Evolutionary conservation across 2,113 vertebrate genomes (phyloP).

Genomic region (Podilymbus podiceps): DNA sequence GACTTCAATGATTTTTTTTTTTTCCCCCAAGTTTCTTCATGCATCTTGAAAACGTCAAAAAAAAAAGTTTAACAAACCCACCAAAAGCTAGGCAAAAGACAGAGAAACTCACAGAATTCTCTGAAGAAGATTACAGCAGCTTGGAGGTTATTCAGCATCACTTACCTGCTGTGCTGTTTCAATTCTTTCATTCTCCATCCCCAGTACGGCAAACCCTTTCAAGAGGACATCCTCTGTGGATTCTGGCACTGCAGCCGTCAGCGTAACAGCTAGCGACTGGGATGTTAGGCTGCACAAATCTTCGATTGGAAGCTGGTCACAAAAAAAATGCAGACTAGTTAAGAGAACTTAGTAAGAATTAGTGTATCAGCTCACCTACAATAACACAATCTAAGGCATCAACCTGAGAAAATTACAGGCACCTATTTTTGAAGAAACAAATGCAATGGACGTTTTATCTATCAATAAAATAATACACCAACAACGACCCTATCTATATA

Average conservation of each 20-base stretch:
- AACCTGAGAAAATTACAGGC: not conserved
- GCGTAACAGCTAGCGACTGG: conserved; percentile 75
- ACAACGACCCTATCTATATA: not conserved
- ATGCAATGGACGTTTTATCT: not conserved
- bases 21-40: not conserved
- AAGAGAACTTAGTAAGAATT: not conserved
- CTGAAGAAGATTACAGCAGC: not conserved
- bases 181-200: conserved; percentile 87
- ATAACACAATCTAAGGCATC: not conserved
- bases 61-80: not conserved
- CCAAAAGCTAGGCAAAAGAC: not conserved
- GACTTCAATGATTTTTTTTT: fast-evolving
- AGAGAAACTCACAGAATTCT: not conserved
- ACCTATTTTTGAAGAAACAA: not conserved
- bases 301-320: conserved; percentile 89
- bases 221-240: conserved; percentile 90
- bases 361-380: not conserved
- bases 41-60: not conserved
- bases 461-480: not conserved
- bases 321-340: not conserved
- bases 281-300: conserved; percentile 88
- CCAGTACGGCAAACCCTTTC: conserved; percentile 86
- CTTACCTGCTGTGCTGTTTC: conserved; percentile 95
- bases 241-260: conserved; percentile 81
- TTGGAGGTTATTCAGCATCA: not conserved